phyloP scores from a whole-genome alignment of 2,888 invertebrate species.

The Melanophora roralis region DNA sequence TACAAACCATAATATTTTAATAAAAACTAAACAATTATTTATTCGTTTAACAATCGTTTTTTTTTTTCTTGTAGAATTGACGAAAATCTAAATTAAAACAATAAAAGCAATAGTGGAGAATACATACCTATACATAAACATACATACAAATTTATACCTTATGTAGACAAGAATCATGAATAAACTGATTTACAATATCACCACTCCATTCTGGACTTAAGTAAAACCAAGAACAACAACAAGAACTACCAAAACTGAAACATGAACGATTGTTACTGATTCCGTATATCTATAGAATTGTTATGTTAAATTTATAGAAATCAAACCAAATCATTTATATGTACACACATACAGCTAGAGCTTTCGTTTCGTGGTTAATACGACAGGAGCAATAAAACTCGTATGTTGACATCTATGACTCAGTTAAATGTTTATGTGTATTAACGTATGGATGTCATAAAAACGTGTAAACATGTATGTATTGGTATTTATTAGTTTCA shows the following conservation, averaged over 20 bases:
- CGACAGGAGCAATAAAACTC: slow-evolving; percentile 39
- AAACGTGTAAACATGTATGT: neutral
- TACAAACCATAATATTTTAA: slow-evolving; percentile 14
- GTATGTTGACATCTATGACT: slow-evolving; percentile 1
- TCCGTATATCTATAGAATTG: neutral
- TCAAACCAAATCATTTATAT: slow-evolving; percentile 3
- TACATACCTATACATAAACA: neutral
- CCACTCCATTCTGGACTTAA: neutral
- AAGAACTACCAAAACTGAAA: neutral
- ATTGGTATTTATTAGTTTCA: neutral
- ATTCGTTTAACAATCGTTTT: slow-evolving; percentile 33
- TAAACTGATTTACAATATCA: slow-evolving; percentile 15
- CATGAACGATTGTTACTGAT: slow-evolving; percentile 8
- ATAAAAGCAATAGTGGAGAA: neutral
- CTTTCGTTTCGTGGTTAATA: slow-evolving; percentile 17
- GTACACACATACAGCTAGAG: slow-evolving; percentile 18
- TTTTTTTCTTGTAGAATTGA: neutral
- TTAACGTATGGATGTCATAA: too few relatives aligned
- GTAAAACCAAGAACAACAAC: too few relatives aligned
- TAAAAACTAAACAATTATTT: slow-evolving; percentile 1
- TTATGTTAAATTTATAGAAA: neutral
- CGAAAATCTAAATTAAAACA: neutral
- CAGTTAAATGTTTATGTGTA: neutral
- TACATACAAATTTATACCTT: slow-evolving; percentile 44
- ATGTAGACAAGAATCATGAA: slow-evolving; percentile 37